Percentiles rank a stretch among this genome's conserved stretches.
These are phyloP conservation scores for Thalassarche chlororhynchos DNA, from an alignment of 2,113 vertebrate species.

Conservation along the genomic window DNA sequence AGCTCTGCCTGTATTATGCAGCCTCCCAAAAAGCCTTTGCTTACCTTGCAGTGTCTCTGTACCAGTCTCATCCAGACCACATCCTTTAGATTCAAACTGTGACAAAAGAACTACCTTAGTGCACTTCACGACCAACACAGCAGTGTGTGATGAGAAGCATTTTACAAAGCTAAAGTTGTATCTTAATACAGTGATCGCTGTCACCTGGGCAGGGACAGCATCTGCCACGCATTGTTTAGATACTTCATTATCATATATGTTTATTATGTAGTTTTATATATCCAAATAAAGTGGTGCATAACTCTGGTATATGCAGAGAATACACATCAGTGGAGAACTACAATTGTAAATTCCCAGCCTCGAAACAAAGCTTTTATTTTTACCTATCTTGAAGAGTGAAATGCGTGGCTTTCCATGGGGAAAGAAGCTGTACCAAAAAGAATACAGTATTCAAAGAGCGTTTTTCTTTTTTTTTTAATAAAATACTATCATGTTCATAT, in stretches of 20 bases:
- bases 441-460: neutral
- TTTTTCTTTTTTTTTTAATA: constrained; percentile 76
- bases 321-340: neutral
- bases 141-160: neutral
- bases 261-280: neutral
- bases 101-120: neutral
- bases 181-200: neutral
- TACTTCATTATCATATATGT: neutral
- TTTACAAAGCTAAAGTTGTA: neutral
- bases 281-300: neutral
- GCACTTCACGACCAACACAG: neutral
- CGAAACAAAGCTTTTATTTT: neutral
- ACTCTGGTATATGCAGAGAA: neutral
- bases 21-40: neutral
- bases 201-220: neutral
- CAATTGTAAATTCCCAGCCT: neutral
- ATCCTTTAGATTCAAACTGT: neutral
- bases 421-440: neutral
- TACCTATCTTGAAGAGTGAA: neutral
- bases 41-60: neutral
- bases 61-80: neutral
- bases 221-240: neutral
- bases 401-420: neutral
- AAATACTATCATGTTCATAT: constrained; percentile 81
- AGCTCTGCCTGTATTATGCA: neutral